Percentiles rank a stretch among this genome's conserved stretches.
Evolutionary conservation across 2,797 vertebrate species (phyloP).

Genomic region (Pangasius djambal): DNA sequence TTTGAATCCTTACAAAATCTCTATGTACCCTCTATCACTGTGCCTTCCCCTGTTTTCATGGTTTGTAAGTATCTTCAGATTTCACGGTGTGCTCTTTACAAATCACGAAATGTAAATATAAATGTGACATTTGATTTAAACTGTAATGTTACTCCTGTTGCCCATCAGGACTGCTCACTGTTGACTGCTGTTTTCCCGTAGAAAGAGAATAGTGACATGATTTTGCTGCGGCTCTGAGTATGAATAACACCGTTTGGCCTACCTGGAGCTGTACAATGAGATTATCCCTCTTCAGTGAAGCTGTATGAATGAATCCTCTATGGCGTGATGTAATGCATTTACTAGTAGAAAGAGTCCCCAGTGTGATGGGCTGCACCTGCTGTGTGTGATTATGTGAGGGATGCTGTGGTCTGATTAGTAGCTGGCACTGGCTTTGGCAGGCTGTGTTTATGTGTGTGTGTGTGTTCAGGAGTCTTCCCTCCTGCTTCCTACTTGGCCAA

Average conservation of each 20-base stretch:
- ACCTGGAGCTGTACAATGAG: conserved; percentile 51
- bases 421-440: conserved; percentile 33
- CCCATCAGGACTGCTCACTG: conserved; percentile 17
- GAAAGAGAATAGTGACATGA: conserved; percentile 16
- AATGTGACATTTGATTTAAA: background rate
- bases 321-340: conserved; percentile 51
- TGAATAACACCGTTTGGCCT: conserved; percentile 41
- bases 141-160: background rate
- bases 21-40: background rate
- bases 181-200: background rate
- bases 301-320: conserved; percentile 49
- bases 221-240: conserved; percentile 12
- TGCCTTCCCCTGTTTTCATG: background rate
- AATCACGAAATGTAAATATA: background rate
- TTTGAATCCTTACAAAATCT: background rate
- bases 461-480: conserved; percentile 4
- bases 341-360: conserved; percentile 48
- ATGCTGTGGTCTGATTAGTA: conserved; percentile 48
- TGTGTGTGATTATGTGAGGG: conserved; percentile 50
- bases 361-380: conserved; percentile 53
- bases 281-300: conserved; percentile 46
- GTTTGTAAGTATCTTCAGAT: background rate
- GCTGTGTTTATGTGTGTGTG: conserved; percentile 5
- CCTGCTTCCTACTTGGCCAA: conserved; percentile 26
- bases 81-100: background rate